Evolutionary conservation across 1,140 invertebrate genomes (phyloP), one percentile per base, ranked within the genome.

Genomic region (Globodera rostochiensis): DNA sequence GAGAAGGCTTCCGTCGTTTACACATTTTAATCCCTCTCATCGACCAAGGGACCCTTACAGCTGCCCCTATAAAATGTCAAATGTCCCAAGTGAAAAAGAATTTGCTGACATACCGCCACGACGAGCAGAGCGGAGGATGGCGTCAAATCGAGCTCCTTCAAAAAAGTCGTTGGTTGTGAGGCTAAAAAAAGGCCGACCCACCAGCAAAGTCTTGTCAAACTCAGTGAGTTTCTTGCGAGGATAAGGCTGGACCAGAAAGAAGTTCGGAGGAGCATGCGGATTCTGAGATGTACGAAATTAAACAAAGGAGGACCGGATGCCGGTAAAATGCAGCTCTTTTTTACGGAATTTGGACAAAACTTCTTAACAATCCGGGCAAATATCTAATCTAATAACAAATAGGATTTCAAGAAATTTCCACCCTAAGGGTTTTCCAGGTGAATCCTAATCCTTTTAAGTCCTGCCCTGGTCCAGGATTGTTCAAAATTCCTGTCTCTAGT

Each of bases 201-300:
- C 77, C 21, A 83, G 57, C 45, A 83, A 67, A 6, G 82, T 45
- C 60, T 84, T 83, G 9, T 83, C 73, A 46, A 69, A 67, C 8
- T 83, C 82, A n/a, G n/a, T 84, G 45, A 83, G 60, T 50, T 83
- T 74, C 25, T 74, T 74, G 50, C 82, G 82, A 19, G 82, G 82
- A 67, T 84, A 83, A 46, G 74, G 67, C 53, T 83, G 82, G 15
- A 83, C 67, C 11, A 83, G 67, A 47, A 83, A 80, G 53, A 83
- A 83, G 21, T 50, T 66, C 36, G 53, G 13, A 45, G 82, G 57
- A 49, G 73, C 57, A 60, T 82, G 82, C n/a, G 25, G 49, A 57
- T 83, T 82, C 82, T 83, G 9, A 69, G 19, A 67, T 8, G 45
- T 46, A 36, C 45, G 73, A 6, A n/a, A 74, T 7, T 21, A 19